Evolutionary conservation across 30 jellyfish, hydroid and myxozoan genomes (phyloP).

Genomic region (Turritopsis rubra): DNA sequence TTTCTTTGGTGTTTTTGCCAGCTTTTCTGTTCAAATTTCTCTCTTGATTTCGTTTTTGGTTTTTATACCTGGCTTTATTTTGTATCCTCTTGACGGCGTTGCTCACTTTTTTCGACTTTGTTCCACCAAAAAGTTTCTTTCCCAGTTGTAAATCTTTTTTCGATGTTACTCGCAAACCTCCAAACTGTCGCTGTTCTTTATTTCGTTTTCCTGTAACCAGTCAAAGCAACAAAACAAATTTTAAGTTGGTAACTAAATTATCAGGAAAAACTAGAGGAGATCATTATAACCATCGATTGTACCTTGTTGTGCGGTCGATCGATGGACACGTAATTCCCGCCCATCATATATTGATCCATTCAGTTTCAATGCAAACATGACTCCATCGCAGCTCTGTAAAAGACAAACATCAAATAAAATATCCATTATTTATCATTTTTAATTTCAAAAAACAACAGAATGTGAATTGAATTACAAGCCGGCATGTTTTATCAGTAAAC

Average conservation of each 20-base stretch:
- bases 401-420: not conserved
- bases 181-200: not conserved
- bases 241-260: not conserved
- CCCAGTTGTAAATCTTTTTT: slow-evolving; percentile 16
- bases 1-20: not conserved
- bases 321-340: slow-evolving; percentile 13
- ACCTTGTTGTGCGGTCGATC: slow-evolving; percentile 15
- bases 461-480: not conserved
- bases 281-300: not conserved
- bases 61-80: not conserved
- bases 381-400: slow-evolving; percentile 15
- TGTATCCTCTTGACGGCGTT: slow-evolving; percentile 23
- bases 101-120: not conserved
- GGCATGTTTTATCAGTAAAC: not conserved
- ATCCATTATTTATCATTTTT: not conserved
- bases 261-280: not conserved
- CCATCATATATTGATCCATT: slow-evolving; percentile 18
- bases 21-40: slow-evolving; percentile 14
- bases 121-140: not conserved
- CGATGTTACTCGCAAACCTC: slow-evolving; percentile 28
- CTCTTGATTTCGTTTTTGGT: slow-evolving; percentile 13
- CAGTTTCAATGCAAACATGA: slow-evolving; percentile 23
- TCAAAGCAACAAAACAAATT: not conserved
- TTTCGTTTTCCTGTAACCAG: not conserved
- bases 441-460: not conserved